These are phyloP conservation scores for Perca flavescens DNA, from an alignment of 2,113 vertebrate species.

Conservation along the genomic window DNA sequence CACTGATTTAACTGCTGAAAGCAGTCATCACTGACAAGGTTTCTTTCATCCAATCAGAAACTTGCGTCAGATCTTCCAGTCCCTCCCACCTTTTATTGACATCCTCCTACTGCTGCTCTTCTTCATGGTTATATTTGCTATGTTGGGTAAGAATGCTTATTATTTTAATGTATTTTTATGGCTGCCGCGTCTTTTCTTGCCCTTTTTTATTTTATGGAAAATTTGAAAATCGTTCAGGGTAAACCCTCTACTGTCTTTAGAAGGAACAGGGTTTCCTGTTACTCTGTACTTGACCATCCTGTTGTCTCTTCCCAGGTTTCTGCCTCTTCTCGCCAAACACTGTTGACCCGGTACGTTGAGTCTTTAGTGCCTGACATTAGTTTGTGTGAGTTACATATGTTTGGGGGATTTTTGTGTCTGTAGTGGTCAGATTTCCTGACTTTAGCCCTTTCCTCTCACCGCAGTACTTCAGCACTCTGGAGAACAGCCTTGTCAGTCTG, in stretches of 20 bases:
- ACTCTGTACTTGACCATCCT: not conserved
- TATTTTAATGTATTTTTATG: not conserved
- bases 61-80: slow-evolving; percentile 98
- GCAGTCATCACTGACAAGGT: not conserved
- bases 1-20: not conserved
- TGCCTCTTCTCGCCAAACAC: slow-evolving; percentile 95
- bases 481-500: slow-evolving; percentile 96
- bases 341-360: slow-evolving; percentile 90
- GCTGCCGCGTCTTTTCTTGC: not conserved
- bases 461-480: slow-evolving; percentile 96
- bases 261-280: slow-evolving; percentile 12
- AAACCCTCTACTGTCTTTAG: not conserved
- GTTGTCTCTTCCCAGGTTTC: slow-evolving; percentile 86
- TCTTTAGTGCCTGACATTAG: not conserved
- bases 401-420: slow-evolving; percentile 11
- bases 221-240: not conserved
- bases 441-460: slow-evolving; percentile 43
- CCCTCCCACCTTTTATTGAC: slow-evolving; percentile 97
- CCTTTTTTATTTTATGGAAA: not conserved
- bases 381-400: slow-evolving; percentile 17
- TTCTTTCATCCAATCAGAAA: slow-evolving; percentile 86
- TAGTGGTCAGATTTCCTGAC: slow-evolving; percentile 35
- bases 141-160: slow-evolving; percentile 87
- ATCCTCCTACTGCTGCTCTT: slow-evolving; percentile 96
- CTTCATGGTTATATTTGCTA: slow-evolving; percentile 99